A percentile compares a stretch with the other conserved stretches of the same genome.
Conservation (phyloP, 2,888 invertebrate genomes). For the Buathra laborator region DNA sequence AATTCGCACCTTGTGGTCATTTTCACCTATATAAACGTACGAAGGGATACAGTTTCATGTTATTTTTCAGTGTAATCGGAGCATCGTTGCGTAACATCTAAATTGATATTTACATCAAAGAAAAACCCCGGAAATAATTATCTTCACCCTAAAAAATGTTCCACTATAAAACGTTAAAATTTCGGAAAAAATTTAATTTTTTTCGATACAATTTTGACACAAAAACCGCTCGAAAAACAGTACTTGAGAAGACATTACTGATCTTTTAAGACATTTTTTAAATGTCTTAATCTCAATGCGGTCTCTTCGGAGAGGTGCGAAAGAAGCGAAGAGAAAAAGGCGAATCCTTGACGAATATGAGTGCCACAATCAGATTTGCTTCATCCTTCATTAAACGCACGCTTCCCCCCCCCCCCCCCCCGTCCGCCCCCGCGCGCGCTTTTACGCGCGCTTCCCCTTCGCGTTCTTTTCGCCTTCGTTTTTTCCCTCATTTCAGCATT, state of each 20-base stretch:
- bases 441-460: not conserved
- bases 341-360: not conserved
- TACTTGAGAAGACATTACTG: no score
- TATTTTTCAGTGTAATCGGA: not conserved
- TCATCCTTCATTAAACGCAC: not conserved
- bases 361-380: slow-evolving; percentile 12
- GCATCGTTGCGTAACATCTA: not conserved
- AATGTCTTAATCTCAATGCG: not conserved
- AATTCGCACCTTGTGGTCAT: not conserved
- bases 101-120: not conserved
- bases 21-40: slow-evolving; percentile 9
- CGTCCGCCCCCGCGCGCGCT: no score
- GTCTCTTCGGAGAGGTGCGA: not conserved
- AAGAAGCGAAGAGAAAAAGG: not conserved
- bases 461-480: not conserved
- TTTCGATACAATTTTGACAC: not conserved
- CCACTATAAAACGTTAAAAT: no score
- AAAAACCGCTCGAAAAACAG: no score
- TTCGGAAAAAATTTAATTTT: not conserved
- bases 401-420: no score
- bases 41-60: not conserved
- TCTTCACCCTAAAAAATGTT: not conserved
- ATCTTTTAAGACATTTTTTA: no score
- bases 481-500: not conserved
- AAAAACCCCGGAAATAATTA: not conserved